phyloP scores from a whole-genome alignment of 2,888 invertebrate genomes.

The Phymatocera aterrima region DNA sequence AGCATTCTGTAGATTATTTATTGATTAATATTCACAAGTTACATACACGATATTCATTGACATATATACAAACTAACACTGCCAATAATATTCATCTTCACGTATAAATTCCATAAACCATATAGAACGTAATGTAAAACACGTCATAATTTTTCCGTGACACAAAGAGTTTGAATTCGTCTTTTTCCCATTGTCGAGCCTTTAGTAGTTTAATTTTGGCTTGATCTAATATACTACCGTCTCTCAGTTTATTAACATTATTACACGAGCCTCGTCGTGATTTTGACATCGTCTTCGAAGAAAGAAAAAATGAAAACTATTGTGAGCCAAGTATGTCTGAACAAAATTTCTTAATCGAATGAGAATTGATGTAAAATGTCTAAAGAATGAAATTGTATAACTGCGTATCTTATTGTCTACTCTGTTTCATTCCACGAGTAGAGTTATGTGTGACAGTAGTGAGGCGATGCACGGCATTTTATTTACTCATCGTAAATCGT shows the following conservation, averaged over 20 bases:
- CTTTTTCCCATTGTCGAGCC: background rate
- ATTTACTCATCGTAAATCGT: background rate
- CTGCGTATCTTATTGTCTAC: background rate
- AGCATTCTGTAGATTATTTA: conserved; percentile 21
- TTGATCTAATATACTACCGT: background rate
- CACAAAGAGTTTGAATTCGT: background rate
- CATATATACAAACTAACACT: conserved; percentile 32
- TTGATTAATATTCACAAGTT: background rate
- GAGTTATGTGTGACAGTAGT: background rate
- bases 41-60: conserved; percentile 16
- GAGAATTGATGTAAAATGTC: background rate
- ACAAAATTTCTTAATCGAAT: background rate
- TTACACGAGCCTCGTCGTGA: background rate
- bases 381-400: conserved; percentile 4
- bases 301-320: background rate
- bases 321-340: background rate
- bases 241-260: background rate
- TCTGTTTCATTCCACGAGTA: background rate
- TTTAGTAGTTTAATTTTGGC: background rate
- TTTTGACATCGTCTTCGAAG: background rate
- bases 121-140: background rate
- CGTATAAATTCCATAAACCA: conserved; percentile 5
- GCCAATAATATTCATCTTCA: conserved; percentile 36
- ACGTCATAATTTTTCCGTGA: background rate
- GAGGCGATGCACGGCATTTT: background rate